Conservation (phyloP, 2,888 invertebrate genomes). For the Synergus gifuensis region DNA sequence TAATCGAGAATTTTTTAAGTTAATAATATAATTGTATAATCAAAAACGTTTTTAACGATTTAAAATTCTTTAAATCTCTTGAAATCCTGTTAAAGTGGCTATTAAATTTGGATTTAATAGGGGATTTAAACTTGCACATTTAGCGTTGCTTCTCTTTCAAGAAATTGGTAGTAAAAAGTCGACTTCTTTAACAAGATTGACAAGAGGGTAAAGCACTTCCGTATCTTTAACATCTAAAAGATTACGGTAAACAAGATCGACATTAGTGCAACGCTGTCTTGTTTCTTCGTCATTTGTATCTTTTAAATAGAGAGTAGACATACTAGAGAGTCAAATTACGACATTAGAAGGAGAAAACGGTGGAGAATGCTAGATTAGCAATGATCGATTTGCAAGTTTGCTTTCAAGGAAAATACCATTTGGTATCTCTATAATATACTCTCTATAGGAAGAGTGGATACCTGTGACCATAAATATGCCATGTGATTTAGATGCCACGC, state of each 20-base stretch:
- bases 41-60: no score
- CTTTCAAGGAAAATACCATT: neutral
- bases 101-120: no score
- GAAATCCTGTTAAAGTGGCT: no score
- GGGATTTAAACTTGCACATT: neutral
- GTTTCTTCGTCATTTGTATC: neutral
- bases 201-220: neutral
- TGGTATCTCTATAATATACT: neutral
- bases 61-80: no score
- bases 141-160: neutral
- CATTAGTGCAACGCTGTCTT: neutral
- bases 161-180: neutral
- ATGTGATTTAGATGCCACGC: neutral
- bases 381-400: neutral
- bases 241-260: no score
- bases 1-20: no score
- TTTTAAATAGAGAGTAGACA: neutral
- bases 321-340: neutral
- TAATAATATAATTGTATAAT: no score
- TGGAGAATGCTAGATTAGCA: neutral
- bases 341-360: neutral
- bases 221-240: neutral
- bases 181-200: neutral
- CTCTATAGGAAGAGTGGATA: neutral
- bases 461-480: neutral